Base-by-base conservation (phyloP, 2,888 invertebrate species). In the Itoplectis maculator region DNA sequence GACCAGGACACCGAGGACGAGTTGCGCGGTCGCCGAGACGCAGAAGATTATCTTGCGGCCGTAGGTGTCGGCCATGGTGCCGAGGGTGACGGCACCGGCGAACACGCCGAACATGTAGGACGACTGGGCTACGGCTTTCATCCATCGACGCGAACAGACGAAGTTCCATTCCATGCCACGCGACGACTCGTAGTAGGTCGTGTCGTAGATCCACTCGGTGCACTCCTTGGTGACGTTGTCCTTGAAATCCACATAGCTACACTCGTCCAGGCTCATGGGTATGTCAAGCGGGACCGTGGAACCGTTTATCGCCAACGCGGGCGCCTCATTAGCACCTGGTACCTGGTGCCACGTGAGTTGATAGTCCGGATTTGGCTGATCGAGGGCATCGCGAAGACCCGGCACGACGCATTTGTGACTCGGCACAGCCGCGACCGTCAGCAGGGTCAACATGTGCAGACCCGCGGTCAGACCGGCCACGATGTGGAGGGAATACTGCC, bases 41-140 rank as follows among this genome's bases (percentile, higher is more conserved):
- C 96, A 96, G 88, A 97, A 97, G 45, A 97, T 95, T 0, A 95
- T 95, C 93, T 97, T 97, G 40, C 97, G 94, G 35, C 97, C 97
- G 83, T 96, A 95, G 92, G 95, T 96, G 89, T 97, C 97, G 1
- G 97, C 97, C 88, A 97, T 92, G 75, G 95, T 95, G 11, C 97
- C 97, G 29, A 97, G 94, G 0, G 95, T 94, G 0, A 97, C 95
- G 0, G 97, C 97, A 0, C 97, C 97, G 0, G 95, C 93, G 85
- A 97, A 96, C 4, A 97, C 97, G 7, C 97, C 97, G 89, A 97
- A 94, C 97, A 98, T 97, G 90, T 96, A 96, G 59, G 94, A 90
- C 4, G 96, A 95, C 90, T 97, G 97, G 0, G 97, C 96, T 20
- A 97, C 91, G 0, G 97, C 96, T 0, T 96, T 96, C 95, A 96